Evolutionary conservation across 2,797 vertebrate species (phyloP).

Genomic region (Pterois miles): DNA sequence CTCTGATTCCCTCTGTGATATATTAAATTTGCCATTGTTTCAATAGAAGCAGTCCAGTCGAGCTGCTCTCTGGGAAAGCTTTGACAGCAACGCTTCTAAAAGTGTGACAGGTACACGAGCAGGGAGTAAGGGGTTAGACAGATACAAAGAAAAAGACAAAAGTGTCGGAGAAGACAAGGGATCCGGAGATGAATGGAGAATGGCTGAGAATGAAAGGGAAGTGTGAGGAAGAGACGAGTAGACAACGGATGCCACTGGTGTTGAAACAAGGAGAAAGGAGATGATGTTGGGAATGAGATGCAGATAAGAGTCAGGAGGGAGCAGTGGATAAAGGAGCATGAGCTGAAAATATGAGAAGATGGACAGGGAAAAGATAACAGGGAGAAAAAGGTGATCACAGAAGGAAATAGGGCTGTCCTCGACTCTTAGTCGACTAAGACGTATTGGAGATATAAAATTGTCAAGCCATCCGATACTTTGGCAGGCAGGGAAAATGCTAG

Average conservation of each 20-base stretch:
- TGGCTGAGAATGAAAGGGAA: conserved; percentile 6
- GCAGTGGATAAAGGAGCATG: not conserved
- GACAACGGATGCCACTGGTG: conserved; percentile 31
- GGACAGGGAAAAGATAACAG: not conserved
- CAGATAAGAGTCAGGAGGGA: conserved; percentile 29
- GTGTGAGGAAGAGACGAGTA: conserved; percentile 17
- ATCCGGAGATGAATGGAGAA: conserved; percentile 42
- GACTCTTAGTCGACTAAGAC: too few relatives aligned
- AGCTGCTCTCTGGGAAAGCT: conserved; percentile 47
- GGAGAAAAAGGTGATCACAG: not conserved
- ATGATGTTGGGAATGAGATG: conserved; percentile 31
- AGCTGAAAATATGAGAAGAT: conserved; percentile 2
- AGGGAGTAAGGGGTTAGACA: conserved; percentile 62
- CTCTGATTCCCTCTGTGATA: conserved; percentile 69
- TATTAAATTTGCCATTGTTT: conserved; percentile 75
- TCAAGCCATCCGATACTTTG: too few relatives aligned
- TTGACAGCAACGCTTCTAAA: conserved; percentile 56
- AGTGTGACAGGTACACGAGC: conserved; percentile 65
- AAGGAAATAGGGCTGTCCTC: not conserved
- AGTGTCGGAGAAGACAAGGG: conserved; percentile 27
- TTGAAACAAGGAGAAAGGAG: conserved; percentile 20
- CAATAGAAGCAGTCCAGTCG: conserved; percentile 40
- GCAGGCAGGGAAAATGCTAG: too few relatives aligned
- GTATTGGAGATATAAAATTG: too few relatives aligned
- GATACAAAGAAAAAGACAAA: conserved; percentile 59